Percentiles rank a stretch among this genome's conserved stretches.
These are phyloP conservation scores for Enteromius afrohamiltoni DNA, from an alignment of 2,797 vertebrate genomes.

Conservation along the genomic window DNA sequence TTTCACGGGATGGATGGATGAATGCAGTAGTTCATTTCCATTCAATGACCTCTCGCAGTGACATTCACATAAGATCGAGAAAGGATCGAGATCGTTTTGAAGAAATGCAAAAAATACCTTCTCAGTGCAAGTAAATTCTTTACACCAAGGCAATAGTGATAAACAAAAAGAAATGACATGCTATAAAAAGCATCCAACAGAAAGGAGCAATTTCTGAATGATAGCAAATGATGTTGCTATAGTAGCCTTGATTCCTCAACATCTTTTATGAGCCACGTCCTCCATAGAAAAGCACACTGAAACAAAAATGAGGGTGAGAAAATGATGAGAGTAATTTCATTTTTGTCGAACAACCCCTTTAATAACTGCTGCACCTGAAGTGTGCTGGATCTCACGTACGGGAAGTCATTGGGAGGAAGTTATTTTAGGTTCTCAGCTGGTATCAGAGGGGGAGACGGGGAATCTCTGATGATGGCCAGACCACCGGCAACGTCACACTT, in stretches of 20 bases:
- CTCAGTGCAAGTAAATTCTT: neutral
- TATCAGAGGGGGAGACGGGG: conserved; percentile 41
- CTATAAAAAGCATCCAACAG: conserved; percentile 3
- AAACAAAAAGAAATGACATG: neutral
- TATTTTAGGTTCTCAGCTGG: conserved; percentile 54
- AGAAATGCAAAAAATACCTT: neutral
- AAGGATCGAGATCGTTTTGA: no score
- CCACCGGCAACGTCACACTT: conserved; percentile 58
- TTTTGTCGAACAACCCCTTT: neutral
- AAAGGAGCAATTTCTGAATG: neutral
- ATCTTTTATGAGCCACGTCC: neutral
- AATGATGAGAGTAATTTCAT: neutral
- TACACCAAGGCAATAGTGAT: neutral
- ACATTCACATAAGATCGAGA: conserved; percentile 24
- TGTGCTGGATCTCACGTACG: neutral
- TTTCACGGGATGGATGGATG: conserved; percentile 41
- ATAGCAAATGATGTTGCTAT: neutral
- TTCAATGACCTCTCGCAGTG: conserved; percentile 33
- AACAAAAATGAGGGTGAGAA: neutral
- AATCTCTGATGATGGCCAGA: conserved; percentile 64
- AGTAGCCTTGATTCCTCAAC: neutral
- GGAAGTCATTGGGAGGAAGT: conserved; percentile 19
- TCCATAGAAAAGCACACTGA: neutral
- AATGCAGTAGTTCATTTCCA: conserved; percentile 41
- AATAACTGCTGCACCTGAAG: conserved; percentile 18